These are phyloP conservation scores for Ahaetulla prasina DNA, from an alignment of 2,113 vertebrate genomes.

Conservation along the genomic window DNA sequence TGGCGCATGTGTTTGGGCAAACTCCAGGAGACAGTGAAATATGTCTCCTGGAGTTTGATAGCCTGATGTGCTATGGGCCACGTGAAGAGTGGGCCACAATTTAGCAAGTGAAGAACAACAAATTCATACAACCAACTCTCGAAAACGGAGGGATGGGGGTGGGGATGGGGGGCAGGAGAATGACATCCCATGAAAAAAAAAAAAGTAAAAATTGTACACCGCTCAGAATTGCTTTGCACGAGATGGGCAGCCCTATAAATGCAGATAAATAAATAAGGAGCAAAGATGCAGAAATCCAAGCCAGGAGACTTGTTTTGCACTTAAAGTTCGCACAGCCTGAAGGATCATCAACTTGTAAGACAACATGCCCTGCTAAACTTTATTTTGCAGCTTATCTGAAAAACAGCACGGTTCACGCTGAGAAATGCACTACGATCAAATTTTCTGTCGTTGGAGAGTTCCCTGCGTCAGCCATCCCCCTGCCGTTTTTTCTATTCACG, in stretches of 20 bases:
- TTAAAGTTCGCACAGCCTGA: not conserved
- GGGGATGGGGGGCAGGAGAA: not conserved
- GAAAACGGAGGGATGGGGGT: not conserved
- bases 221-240: not conserved
- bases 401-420: not conserved
- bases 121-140: not conserved
- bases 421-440: accelerated
- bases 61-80: not conserved
- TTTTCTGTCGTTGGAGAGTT: not conserved
- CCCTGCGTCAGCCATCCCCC: not conserved
- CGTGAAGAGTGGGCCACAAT: not conserved
- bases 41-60: too few relatives aligned
- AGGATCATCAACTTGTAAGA: slow-evolving; percentile 16
- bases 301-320: slow-evolving; percentile 10
- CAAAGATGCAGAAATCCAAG: not conserved
- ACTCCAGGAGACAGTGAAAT: not conserved
- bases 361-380: slow-evolving; percentile 25
- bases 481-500: slow-evolving; percentile 47
- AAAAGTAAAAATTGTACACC: not conserved
- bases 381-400: slow-evolving; percentile 10
- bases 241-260: not conserved
- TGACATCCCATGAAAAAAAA: not conserved
- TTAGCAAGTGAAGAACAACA: not conserved
- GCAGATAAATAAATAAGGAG: not conserved
- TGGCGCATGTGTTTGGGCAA: not conserved